Evolutionary conservation across 2,113 vertebrate species (phyloP).

Genomic region (Neogale vison): DNA sequence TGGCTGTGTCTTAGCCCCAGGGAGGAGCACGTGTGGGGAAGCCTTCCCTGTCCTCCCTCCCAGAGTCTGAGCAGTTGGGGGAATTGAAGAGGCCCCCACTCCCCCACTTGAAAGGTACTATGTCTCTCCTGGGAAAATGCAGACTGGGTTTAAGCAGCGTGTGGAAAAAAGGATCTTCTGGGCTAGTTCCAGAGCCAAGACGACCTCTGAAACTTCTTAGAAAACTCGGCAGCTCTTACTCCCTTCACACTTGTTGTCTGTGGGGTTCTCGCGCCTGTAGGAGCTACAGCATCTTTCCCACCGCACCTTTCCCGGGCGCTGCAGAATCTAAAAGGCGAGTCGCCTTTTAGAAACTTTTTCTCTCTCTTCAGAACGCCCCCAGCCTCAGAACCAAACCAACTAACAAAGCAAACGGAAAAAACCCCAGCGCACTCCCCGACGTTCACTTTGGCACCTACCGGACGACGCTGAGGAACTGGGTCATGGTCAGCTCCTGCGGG

Average conservation of each 20-base stretch:
- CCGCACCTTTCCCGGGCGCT: not conserved
- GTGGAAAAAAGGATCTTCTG: not conserved
- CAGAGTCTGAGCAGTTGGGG: not conserved
- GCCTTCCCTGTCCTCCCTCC: too few species aligned
- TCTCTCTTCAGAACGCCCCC: not conserved
- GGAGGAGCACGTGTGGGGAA: not conserved
- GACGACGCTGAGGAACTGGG: conserved; percentile 92
- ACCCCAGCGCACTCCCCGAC: too few species aligned
- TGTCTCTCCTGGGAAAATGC: not conserved
- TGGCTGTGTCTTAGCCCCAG: not conserved
- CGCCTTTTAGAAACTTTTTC: not conserved
- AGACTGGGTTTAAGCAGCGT: too few species aligned
- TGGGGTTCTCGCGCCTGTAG: not conserved
- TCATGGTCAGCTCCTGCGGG: conserved; percentile 93
- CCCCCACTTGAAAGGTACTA: not conserved
- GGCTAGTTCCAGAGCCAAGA: not conserved
- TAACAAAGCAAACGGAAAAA: not conserved
- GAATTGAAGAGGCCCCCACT: not conserved
- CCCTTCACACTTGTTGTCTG: not conserved
- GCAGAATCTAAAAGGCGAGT: not conserved
- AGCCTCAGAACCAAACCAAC: not conserved
- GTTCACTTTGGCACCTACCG: conserved; percentile 79
- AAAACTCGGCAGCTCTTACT: not conserved
- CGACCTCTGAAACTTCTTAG: not conserved
- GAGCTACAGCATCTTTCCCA: not conserved